A percentile compares a stretch with the other conserved stretches of the same genome.
phyloP scores from a whole-genome alignment of 2,797 vertebrate genomes.

The Clamator glandarius region DNA sequence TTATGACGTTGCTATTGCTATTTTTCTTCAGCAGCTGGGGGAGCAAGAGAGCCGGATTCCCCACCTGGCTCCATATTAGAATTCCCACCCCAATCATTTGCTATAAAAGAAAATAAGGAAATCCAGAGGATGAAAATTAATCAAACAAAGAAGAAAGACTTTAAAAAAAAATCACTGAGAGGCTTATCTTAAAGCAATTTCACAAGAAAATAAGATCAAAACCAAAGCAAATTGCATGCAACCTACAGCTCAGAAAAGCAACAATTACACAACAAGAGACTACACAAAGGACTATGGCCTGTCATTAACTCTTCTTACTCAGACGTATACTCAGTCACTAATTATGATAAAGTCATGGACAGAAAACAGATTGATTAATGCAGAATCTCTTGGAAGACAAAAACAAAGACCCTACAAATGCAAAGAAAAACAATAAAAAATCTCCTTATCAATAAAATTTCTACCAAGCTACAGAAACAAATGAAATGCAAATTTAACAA shows the following conservation, averaged over 20 bases:
- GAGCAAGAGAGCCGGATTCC: conserved; percentile 20
- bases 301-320: conserved; percentile 51
- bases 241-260: conserved; percentile 27
- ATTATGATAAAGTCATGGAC: conserved; percentile 35
- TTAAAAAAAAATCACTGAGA: not conserved
- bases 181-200: conserved; percentile 53
- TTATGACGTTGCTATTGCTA: not conserved
- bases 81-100: not conserved
- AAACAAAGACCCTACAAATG: not conserved
- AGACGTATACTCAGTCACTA: conserved; percentile 27
- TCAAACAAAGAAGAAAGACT: conserved; percentile 45
- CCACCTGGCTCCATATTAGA: not conserved
- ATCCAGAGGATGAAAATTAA: conserved; percentile 53
- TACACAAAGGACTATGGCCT: conserved; percentile 15
- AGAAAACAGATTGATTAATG: conserved; percentile 56
- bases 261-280: conserved; percentile 33
- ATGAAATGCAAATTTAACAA: conserved; percentile 74
- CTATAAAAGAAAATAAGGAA: not conserved
- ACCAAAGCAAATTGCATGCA: conserved; percentile 39
- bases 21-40: conserved; percentile 56
- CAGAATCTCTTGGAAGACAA: conserved; percentile 45
- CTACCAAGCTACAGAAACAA: conserved; percentile 49
- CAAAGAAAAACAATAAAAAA: not conserved
- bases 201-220: conserved; percentile 51
- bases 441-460: conserved; percentile 69